A percentile compares a stretch with the other conserved stretches of the same genome.
Evolutionary conservation across 2,113 vertebrate genomes (phyloP).

Genomic region (Eonycteris spelaea): DNA sequence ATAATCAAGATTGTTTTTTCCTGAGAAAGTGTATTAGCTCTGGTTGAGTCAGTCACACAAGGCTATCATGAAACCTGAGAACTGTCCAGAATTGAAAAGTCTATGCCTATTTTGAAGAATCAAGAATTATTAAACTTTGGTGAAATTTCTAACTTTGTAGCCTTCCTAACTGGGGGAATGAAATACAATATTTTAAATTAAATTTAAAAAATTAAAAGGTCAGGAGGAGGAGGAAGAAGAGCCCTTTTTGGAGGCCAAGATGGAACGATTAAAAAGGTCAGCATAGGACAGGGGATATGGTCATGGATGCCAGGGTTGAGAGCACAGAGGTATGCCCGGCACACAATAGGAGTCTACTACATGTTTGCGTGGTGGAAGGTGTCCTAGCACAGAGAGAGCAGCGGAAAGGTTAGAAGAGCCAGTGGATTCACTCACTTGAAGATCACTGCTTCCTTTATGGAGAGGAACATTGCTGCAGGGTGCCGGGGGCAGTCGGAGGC

Average conservation of each 20-base stretch:
- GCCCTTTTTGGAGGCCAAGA: background rate
- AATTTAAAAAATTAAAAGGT: background rate
- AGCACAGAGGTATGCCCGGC: background rate
- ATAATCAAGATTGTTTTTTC: background rate
- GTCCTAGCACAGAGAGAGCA: background rate
- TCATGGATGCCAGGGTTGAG: background rate
- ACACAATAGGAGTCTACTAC: background rate
- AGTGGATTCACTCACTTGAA: background rate
- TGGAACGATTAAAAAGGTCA: background rate
- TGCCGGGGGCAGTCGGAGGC: accelerated
- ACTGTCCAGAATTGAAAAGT: background rate
- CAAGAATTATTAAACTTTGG: background rate
- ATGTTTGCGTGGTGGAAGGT: no score
- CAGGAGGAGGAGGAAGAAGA: background rate
- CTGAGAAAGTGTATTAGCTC: background rate
- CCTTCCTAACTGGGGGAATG: background rate
- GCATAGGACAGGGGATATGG: no score
- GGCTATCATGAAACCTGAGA: background rate
- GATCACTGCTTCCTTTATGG: background rate
- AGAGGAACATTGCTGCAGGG: background rate
- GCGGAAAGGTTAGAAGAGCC: background rate
- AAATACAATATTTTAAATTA: background rate
- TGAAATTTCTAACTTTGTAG: background rate
- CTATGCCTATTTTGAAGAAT: background rate
- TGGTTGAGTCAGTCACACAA: background rate